Base-by-base conservation (phyloP, 1,140 invertebrate genomes). In the Solen grandis region DNA sequence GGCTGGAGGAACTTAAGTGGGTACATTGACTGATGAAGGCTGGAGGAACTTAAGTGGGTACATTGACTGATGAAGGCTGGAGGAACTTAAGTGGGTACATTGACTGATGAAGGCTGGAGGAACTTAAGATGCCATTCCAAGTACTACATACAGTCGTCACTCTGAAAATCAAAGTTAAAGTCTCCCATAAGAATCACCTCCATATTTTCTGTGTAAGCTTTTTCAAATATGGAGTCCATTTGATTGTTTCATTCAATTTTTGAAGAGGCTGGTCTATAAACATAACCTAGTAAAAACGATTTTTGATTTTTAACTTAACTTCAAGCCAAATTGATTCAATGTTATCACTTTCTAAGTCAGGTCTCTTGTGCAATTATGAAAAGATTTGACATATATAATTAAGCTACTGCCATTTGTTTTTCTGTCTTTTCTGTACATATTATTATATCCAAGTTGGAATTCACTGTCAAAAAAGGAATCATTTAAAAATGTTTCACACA, bases 401-500 rank as follows among this genome's bases (percentile, higher is more conserved):
- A 55, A 8, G 19, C 54, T 27, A n/a, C 54, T 27, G n/a, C 54
- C 54, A 5, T 8, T 5, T n/a, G n/a, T 5, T n/a, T 55, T 19
- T 55, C 54, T 55, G n/a, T 55, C 54, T 55, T 19, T 55, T 55
- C 54, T 55, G 19, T 22, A 55, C 5, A 55, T 5, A 22, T 55
- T 19, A 19, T 55, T 22, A 5, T n/a, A 5, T 55, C 27, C 5
- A 8, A 55, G n/a, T 5, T 55, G 5, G 5, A 55, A 4, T 55
- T 55, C 54, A 55, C n/a, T 4, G 27, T 55, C 54, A 8, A 4
- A 22, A 55, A 8, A 55, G 5, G 54, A 22, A 8, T 55, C 54
- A 55, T 55, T 55, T 8, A 55, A n/a, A 55, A 55, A 55, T 8
- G 54, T 55, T 55, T 55, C 54, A 55, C 54, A 55, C 5, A 55